Evolutionary conservation across 2,888 invertebrate genomes (phyloP).

Genomic region (Synanthedon tipuliformis): DNA sequence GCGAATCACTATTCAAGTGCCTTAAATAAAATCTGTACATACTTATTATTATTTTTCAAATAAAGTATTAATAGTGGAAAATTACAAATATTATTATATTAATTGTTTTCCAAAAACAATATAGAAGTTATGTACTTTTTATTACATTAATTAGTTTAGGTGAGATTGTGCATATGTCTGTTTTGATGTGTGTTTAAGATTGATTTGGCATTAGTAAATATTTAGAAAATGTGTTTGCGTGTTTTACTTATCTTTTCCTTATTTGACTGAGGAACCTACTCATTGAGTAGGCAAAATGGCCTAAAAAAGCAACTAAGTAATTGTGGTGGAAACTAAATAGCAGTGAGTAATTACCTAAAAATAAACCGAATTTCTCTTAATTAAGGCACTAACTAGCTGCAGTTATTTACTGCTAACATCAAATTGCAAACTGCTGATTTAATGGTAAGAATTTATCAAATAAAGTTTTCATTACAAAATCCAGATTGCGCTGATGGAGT

Average conservation of each 20-base stretch:
- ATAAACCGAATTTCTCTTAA: no score
- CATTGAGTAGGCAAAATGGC: neutral
- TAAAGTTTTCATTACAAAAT: no score
- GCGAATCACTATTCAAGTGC: constrained; percentile 55
- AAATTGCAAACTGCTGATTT: no score
- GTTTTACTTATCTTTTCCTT: constrained; percentile 11
- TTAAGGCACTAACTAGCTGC: no score
- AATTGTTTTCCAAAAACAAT: constrained; percentile 66
- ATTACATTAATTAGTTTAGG: constrained; percentile 53
- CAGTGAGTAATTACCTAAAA: no score
- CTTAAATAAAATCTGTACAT: constrained; percentile 63
- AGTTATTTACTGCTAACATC: no score
- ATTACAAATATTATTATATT: constrained; percentile 39
- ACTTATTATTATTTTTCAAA: constrained; percentile 41
- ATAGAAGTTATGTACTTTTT: constrained; percentile 39
- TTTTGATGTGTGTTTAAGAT: constrained; percentile 69
- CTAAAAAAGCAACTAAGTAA: no score
- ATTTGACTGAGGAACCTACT: neutral
- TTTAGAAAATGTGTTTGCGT: constrained; percentile 33
- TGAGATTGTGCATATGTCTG: constrained; percentile 70
- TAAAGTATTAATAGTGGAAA: constrained; percentile 52
- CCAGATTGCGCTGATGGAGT: no score
- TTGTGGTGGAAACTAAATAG: no score
- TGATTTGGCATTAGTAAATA: constrained; percentile 70
- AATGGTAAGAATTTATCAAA: no score